Percentiles rank a stretch among this genome's conserved stretches.
phyloP scores from a whole-genome alignment of 2,888 invertebrate genomes.

The Eupithecia insigniata region DNA sequence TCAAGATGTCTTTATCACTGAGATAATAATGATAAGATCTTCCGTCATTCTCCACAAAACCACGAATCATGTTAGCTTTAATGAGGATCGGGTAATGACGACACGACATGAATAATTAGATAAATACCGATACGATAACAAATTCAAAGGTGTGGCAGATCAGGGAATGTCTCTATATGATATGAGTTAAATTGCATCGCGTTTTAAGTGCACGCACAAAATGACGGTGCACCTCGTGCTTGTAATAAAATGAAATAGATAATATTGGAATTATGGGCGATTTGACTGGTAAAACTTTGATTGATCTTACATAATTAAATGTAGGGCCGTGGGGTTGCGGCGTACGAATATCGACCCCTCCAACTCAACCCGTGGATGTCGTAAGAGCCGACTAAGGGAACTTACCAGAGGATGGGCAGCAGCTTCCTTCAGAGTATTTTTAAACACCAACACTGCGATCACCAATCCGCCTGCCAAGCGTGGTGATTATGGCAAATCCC shows the following conservation, averaged over 20 bases:
- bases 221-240: too few relatives aligned
- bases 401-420: too few relatives aligned
- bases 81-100: slow-evolving; percentile 27
- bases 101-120: slow-evolving; percentile 41
- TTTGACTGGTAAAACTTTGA: neutral
- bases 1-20: slow-evolving; percentile 30
- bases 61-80: slow-evolving; percentile 37
- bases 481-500: too few relatives aligned
- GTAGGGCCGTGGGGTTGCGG: too few relatives aligned
- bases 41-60: slow-evolving; percentile 31
- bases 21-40: slow-evolving; percentile 29
- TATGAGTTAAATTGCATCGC: neutral
- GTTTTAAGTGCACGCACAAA: neutral
- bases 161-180: neutral
- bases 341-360: too few relatives aligned
- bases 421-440: too few relatives aligned
- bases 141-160: slow-evolving; percentile 48
- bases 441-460: too few relatives aligned
- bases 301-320: neutral
- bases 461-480: too few relatives aligned
- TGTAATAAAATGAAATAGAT: too few relatives aligned
- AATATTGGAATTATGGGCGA: neutral
- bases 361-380: too few relatives aligned
- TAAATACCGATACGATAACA: slow-evolving; percentile 42
- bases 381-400: too few relatives aligned